Conservation (phyloP, 1,140 invertebrate genomes). For the Temnothorax nylanderi region DNA sequence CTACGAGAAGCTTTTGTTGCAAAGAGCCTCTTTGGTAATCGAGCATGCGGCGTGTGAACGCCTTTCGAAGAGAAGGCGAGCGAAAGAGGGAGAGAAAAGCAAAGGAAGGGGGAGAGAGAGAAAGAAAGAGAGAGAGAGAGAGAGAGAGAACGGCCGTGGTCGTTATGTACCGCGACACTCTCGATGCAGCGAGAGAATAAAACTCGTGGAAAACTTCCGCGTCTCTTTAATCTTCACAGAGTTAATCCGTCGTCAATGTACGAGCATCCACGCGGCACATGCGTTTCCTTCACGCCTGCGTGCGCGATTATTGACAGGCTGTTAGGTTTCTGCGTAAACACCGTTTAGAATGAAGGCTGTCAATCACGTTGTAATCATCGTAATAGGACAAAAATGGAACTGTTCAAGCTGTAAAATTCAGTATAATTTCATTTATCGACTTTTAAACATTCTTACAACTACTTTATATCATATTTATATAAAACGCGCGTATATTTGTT, state of each 20-base stretch:
- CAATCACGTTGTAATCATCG: not conserved
- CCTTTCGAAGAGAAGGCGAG: not conserved
- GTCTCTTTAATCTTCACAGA: constrained; percentile 28
- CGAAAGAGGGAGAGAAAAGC: not conserved
- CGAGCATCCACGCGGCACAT: constrained; percentile 28
- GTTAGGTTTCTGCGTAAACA: not conserved
- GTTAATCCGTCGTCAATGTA: constrained; percentile 20
- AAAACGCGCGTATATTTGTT: too few species aligned
- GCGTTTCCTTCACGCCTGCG: not conserved
- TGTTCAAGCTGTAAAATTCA: not conserved
- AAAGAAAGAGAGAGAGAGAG: not conserved
- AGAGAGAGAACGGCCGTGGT: not conserved
- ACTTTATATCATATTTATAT: not conserved
- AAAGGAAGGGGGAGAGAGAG: not conserved
- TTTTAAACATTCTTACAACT: not conserved
- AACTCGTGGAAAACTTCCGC: constrained; percentile 38
- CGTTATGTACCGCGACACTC: not conserved
- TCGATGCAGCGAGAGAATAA: constrained; percentile 7
- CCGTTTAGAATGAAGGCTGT: not conserved
- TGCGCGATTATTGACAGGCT: constrained; percentile 4
- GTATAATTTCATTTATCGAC: not conserved
- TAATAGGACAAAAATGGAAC: not conserved
- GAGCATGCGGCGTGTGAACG: constrained; percentile 17
- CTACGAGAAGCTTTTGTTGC: constrained; percentile 52
- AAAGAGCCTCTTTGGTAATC: constrained; percentile 55